Conservation (phyloP, 2,888 invertebrate species). For the Molanna angustata region DNA sequence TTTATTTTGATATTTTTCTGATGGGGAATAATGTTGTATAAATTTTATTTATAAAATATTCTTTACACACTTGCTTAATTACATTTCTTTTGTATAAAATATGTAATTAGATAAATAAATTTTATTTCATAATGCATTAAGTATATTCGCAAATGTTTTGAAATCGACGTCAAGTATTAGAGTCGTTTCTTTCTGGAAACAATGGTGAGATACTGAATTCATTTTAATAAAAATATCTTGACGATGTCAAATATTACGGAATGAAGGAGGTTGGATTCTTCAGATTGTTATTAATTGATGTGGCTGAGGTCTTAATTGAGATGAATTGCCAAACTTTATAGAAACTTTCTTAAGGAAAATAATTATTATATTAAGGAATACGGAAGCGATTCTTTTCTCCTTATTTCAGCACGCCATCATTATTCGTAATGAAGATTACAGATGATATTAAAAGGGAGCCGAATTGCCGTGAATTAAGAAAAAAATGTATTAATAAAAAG, state of each 20-base stretch:
- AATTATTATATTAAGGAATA: slow-evolving; percentile 26
- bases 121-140: too few relatives aligned
- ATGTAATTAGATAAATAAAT: too few relatives aligned
- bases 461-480: neutral
- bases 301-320: slow-evolving; percentile 29
- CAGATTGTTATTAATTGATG: slow-evolving; percentile 28
- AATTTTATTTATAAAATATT: too few relatives aligned
- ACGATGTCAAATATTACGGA: slow-evolving; percentile 13
- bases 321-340: slow-evolving; percentile 28
- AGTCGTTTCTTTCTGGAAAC: too few relatives aligned
- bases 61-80: too few relatives aligned
- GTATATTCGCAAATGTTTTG: too few relatives aligned
- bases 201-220: too few relatives aligned
- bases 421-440: neutral
- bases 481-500: neutral
- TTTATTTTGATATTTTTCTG: too few relatives aligned
- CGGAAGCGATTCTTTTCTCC: neutral
- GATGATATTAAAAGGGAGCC: neutral
- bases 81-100: too few relatives aligned
- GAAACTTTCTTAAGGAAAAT: slow-evolving; percentile 22
- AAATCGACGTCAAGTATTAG: too few relatives aligned
- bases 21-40: too few relatives aligned
- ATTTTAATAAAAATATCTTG: neutral
- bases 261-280: slow-evolving; percentile 19
- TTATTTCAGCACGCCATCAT: neutral